Base-by-base conservation (phyloP, 2,888 invertebrate species). In the Leucophora obtusa region DNA sequence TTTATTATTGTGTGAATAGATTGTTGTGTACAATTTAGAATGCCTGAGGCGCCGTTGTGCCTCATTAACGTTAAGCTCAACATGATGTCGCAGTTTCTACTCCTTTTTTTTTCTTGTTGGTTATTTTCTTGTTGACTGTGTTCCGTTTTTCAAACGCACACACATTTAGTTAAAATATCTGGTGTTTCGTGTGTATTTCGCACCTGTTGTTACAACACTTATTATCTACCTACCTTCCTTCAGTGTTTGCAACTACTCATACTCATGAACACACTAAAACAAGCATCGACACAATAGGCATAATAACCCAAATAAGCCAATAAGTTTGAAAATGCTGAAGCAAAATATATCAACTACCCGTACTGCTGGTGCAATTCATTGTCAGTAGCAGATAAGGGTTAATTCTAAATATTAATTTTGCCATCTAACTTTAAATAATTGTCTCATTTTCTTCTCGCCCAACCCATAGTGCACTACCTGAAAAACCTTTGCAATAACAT, bases 131-230 rank as follows among this genome's bases (percentile, higher is more conserved):
- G 56, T 51, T 50, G 0, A 38, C 21, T 15, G 62, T 71, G 53
- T 47, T 62, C 1, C 38, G 21, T 21, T 54, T 50, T 50, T 17
- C 7, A 63, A 0, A 60, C 11, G n/a, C 28, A 53, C 28, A 60
- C 15, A n/a, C 58, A 11, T 43, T 24, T 33, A 56, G 28, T 28
- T n/a, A n/a, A 28, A 28, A 28, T 1, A 47, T 14, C 33, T 11
- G 14, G 4, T 28, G 14, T 69, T 28, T 43, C 5, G 53, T 63
- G 18, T 14, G 11, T 62, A 47, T 63, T 18, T 21, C 59, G 60
- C 71, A 69, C 71, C 78, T 83, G 76, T 78, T 82, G 77, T 78
- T 66, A 60, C 38, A 66, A 79, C 68, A 69, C 62, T 28, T 82
- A 63, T 80, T 71, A 38, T 53, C 28, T 71, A 38, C 56, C 28